Conservation (phyloP, 2,113 vertebrate genomes). For the Gallinago media region DNA sequence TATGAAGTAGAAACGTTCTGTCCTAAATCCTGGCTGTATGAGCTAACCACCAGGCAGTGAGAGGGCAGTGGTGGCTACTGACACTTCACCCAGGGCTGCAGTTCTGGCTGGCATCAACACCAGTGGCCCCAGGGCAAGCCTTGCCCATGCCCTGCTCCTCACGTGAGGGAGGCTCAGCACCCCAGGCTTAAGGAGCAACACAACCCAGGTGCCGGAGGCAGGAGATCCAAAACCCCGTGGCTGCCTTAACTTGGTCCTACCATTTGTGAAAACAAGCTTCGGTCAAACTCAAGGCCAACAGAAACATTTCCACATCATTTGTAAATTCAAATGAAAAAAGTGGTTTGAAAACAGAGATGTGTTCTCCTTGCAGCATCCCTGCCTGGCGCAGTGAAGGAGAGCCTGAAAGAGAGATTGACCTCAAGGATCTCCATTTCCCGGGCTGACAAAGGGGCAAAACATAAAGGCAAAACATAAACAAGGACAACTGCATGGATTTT, state of each 20-base stretch:
- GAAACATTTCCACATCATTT: background rate
- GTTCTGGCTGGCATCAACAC: background rate
- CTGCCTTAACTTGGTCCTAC: background rate
- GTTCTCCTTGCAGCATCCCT: background rate
- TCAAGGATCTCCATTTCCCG: background rate
- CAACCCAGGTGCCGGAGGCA: background rate
- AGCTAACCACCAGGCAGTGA: background rate
- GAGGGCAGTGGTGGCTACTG: background rate
- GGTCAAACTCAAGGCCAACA: background rate
- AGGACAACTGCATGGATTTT: background rate
- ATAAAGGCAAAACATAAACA: background rate
- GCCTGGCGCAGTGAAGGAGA: background rate
- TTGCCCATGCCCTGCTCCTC: background rate
- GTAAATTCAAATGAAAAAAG: background rate
- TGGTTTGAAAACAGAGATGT: background rate
- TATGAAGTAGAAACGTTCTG: background rate
- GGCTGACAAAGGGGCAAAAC: background rate
- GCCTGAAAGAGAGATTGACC: background rate
- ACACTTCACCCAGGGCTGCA: background rate
- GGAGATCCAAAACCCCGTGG: background rate
- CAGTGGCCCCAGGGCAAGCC: background rate
- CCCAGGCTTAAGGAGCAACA: background rate
- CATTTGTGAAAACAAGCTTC: background rate
- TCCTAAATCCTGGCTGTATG: background rate
- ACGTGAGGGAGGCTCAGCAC: accelerated